These are phyloP conservation scores for Phalacrocorax pelagicus DNA, from an alignment of 2,113 vertebrate genomes.

Conservation along the genomic window DNA sequence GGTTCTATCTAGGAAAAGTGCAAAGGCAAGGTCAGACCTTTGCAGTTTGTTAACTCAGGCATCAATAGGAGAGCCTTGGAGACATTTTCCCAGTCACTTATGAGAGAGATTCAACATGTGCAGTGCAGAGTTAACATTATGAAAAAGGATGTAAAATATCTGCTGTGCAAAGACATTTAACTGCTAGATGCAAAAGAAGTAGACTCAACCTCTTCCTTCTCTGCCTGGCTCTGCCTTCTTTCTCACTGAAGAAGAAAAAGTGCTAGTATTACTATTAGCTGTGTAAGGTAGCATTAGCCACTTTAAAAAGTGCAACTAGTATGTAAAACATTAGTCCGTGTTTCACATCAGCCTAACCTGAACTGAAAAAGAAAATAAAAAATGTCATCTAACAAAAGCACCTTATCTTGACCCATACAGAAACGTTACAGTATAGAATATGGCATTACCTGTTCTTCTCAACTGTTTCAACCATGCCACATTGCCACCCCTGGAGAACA, in stretches of 20 bases:
- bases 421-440: not conserved
- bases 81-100: not conserved
- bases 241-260: not conserved
- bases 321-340: not conserved
- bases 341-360: not conserved
- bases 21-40: not conserved
- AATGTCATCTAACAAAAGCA: not conserved
- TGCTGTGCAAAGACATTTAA: not conserved
- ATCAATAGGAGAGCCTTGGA: not conserved
- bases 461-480: not conserved
- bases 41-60: not conserved
- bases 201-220: not conserved
- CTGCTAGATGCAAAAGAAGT: not conserved
- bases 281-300: not conserved
- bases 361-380: not conserved
- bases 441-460: not conserved
- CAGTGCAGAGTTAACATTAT: not conserved
- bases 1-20: not conserved
- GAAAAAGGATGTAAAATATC: not conserved
- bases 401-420: not conserved
- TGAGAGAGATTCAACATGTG: not conserved
- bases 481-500: not conserved
- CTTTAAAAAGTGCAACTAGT: not conserved
- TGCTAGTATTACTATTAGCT: not conserved
- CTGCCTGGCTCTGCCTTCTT: not conserved